Percentiles rank a stretch among this genome's conserved stretches.
Evolutionary conservation across 2,888 invertebrate species (phyloP).

Genomic region (Eupithecia inturbata): DNA sequence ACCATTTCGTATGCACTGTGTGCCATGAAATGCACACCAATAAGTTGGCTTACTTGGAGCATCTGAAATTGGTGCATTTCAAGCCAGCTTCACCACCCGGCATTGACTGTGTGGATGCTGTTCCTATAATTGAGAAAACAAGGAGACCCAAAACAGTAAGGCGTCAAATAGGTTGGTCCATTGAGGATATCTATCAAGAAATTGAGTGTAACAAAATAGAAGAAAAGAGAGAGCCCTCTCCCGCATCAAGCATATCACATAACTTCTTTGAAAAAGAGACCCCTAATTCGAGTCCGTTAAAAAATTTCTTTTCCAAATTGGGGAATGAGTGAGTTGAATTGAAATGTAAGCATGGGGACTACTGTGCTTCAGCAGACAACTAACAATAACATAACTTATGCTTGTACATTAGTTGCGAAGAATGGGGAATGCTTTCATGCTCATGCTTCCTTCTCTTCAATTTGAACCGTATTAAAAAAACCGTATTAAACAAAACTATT

Average conservation of each 20-base stretch:
- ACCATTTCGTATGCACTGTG: constrained; percentile 76
- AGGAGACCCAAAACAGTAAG: constrained; percentile 72
- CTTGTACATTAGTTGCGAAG: constrained; percentile 40
- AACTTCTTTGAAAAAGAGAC: constrained; percentile 73
- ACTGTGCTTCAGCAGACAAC: constrained; percentile 42
- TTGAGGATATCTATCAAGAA: constrained; percentile 81
- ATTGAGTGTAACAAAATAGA: constrained; percentile 77
- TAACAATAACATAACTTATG: constrained; percentile 36
- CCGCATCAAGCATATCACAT: constrained; percentile 69
- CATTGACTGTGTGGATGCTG: constrained; percentile 73
- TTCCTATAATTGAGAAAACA: constrained; percentile 70
- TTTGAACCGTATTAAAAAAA: background rate
- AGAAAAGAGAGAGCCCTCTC: constrained; percentile 61
- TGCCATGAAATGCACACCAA: constrained; percentile 77
- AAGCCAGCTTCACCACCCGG: constrained; percentile 58
- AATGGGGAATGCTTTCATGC: constrained; percentile 41
- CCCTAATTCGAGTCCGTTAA: constrained; percentile 75
- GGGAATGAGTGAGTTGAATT: constrained; percentile 79
- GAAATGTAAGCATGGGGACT: constrained; percentile 70
- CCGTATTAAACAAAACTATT: background rate
- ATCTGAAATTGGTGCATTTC: constrained; percentile 68
- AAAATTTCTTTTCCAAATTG: constrained; percentile 75
- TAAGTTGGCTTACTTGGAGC: constrained; percentile 70
- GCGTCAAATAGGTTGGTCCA: constrained; percentile 80
- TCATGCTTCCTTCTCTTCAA: constrained; percentile 27